phyloP scores from a whole-genome alignment of 2,888 invertebrate genomes.

The Rugalucina vietnamica region DNA sequence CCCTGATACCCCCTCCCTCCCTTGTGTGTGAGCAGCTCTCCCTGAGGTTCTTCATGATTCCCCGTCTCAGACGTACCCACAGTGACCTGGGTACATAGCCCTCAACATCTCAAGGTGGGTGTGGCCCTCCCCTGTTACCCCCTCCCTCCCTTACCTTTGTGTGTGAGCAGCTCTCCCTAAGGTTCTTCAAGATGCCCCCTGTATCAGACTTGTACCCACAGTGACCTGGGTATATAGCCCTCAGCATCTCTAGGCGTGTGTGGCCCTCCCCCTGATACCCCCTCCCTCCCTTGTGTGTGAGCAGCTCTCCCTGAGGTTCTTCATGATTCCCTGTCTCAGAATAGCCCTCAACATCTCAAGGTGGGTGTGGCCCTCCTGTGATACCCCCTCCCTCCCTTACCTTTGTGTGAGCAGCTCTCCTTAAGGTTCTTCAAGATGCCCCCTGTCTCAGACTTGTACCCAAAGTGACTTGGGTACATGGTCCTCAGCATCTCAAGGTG shows the following conservation, averaged over 20 bases:
- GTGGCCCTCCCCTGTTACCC: constrained; percentile 90
- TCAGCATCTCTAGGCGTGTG: constrained; percentile 87
- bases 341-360: constrained; percentile 88
- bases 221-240: too few species aligned
- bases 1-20: too few species aligned
- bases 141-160: too few species aligned
- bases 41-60: constrained; percentile 92
- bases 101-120: constrained; percentile 88
- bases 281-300: constrained; percentile 92
- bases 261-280: too few species aligned
- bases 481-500: constrained; percentile 88
- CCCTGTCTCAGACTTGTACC: constrained; percentile 93
- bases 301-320: constrained; percentile 92
- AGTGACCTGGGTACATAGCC: constrained; percentile 91
- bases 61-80: constrained; percentile 94
- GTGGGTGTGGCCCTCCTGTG: constrained; percentile 89
- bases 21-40: constrained; percentile 92
- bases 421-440: constrained; percentile 93
- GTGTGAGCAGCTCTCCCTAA: constrained; percentile 92
- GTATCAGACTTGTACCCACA: constrained; percentile 94
- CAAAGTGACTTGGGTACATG: constrained; percentile 92
- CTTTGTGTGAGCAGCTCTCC: constrained; percentile 90
- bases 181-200: constrained; percentile 93
- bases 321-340: constrained; percentile 93
- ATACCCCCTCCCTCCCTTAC: too few species aligned